phyloP scores from a whole-genome alignment of 2,888 invertebrate species.

The Uloborus plumipes region DNA sequence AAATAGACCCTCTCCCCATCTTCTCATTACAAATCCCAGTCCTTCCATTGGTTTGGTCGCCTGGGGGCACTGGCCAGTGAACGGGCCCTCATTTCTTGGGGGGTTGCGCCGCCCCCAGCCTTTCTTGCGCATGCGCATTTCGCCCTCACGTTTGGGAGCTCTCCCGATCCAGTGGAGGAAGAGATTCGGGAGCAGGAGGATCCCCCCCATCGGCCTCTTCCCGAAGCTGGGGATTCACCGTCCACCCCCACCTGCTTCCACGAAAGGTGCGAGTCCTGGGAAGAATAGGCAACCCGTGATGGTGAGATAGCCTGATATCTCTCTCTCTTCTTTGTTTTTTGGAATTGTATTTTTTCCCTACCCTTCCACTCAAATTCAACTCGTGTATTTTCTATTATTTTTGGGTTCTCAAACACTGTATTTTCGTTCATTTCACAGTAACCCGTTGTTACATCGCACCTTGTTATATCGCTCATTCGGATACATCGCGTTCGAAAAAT shows the following conservation, averaged over 20 bases:
- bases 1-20: background rate
- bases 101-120: constrained; percentile 38
- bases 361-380: too few relatives aligned
- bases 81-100: constrained; percentile 8
- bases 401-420: too few relatives aligned
- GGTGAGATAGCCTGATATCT: too few relatives aligned
- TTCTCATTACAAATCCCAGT: constrained; percentile 26
- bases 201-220: constrained; percentile 22
- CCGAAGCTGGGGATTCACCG: background rate
- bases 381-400: too few relatives aligned
- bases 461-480: too few relatives aligned
- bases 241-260: constrained; percentile 15
- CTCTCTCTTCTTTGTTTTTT: too few relatives aligned
- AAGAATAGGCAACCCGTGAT: too few relatives aligned
- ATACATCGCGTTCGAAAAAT: too few relatives aligned
- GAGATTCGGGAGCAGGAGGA: constrained; percentile 52
- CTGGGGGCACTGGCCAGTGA: constrained; percentile 27
- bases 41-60: constrained; percentile 32
- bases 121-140: constrained; percentile 52
- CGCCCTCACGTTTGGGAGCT: constrained; percentile 28
- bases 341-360: too few relatives aligned
- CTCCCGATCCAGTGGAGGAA: constrained; percentile 36
- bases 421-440: too few relatives aligned
- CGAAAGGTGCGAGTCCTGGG: background rate
- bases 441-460: too few relatives aligned